Base-by-base conservation (phyloP, 2,797 vertebrate species). In the Hephaestus fuliginosus region DNA sequence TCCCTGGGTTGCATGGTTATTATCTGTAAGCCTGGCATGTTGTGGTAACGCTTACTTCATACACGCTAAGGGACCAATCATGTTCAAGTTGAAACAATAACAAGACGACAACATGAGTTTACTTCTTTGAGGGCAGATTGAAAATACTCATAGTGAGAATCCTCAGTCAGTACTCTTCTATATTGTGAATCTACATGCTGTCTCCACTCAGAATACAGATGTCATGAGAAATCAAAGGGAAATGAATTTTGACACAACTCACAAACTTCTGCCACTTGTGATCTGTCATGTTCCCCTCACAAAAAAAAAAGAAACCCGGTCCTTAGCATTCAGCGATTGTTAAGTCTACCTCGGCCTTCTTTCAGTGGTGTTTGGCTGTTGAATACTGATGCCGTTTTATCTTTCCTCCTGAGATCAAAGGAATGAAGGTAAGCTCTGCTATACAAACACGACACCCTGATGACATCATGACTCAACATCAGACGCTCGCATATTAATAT, bases 361-460 rank as follows among this genome's bases (percentile, higher is more conserved):
- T 0, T 78, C 52, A 63, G 20, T 7, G 12, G 20, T 33, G 41
- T 57, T 41, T 72, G 43, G 15, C 22, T 56, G 30, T 4, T 44
- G 65, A 78, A 82, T 69, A 68, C 43, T 53, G 22, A 86, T 56
- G 22, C 25, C 8, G 18, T 49, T 67, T 71, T 46, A 60, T 81
- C 28, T 60, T 49, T 43, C 17, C 53, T 48, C 18, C 67, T 48
- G 46, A 74, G 68, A 78, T 84, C 56, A 80, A 80, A 81, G 71
- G 48, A 20, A 25, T 41, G 18, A 55, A 25, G 8, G 12, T 36
- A 36, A 43, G 39, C 25, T 56, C 44, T 52, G 71, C 28, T 41
- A 17, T 25, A 69, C 30, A 57, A 46, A 56, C 9, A 10, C 0
- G 6, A 36, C 20, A 53, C 2, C 39, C 20, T 3, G 25, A 25